A percentile compares a stretch with the other conserved stretches of the same genome.
Conservation (phyloP, 2,113 vertebrate genomes). For the Orcinus orca region DNA sequence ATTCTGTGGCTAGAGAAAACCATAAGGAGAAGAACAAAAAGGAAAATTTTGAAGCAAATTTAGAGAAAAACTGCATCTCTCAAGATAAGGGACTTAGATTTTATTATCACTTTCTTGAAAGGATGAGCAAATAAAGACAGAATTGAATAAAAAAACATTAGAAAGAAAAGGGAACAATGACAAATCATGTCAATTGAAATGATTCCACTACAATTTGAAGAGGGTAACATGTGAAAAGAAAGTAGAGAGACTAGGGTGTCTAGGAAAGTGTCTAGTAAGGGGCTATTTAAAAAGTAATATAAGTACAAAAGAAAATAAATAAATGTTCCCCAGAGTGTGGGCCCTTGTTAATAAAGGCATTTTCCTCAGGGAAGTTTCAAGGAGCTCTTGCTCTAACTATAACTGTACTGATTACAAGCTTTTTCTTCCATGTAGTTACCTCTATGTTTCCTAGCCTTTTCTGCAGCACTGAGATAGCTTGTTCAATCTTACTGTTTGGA, state of each 20-base stretch:
- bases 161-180: not conserved
- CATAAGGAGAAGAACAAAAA: not conserved
- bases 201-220: not conserved
- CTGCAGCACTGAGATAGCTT: not conserved
- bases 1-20: not conserved
- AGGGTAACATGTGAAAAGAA: not conserved
- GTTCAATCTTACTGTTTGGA: not conserved
- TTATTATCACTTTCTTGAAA: not conserved
- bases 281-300: not conserved
- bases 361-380: not conserved
- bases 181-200: not conserved
- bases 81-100: not conserved
- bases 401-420: conserved; percentile 18
- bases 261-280: not conserved
- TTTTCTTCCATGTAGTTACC: not conserved
- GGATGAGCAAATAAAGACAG: not conserved
- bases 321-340: not conserved
- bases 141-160: not conserved
- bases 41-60: not conserved
- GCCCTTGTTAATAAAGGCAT: not conserved
- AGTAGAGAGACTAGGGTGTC: not conserved
- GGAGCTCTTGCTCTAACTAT: not conserved
- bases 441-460: not conserved
- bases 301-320: not conserved
- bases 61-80: not conserved